These are phyloP conservation scores for Corvus hawaiiensis DNA, from an alignment of 2,113 vertebrate genomes.

Conservation along the genomic window DNA sequence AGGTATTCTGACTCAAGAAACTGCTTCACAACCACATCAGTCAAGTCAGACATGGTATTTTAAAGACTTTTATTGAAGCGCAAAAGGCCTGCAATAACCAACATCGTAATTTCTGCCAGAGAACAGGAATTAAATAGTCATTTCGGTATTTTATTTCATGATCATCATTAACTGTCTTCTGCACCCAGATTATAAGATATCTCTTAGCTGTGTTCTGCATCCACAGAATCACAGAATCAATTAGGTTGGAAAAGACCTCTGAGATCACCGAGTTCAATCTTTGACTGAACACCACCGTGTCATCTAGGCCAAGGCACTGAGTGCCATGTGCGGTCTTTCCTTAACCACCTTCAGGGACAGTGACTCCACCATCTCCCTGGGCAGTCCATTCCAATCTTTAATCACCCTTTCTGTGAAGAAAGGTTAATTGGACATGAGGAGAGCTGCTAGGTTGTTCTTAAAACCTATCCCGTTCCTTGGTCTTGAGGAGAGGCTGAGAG, in stretches of 20 bases:
- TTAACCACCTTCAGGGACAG: background rate
- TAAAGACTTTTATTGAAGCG: background rate
- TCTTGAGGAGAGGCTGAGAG: background rate
- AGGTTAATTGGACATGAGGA: background rate
- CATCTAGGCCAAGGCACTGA: background rate
- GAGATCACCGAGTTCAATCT: background rate
- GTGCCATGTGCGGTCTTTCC: background rate
- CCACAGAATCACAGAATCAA: background rate
- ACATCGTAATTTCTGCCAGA: background rate
- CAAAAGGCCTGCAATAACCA: background rate
- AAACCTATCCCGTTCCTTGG: fast-evolving
- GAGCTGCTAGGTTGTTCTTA: background rate
- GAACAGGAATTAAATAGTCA: background rate
- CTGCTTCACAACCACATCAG: background rate
- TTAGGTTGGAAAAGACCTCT: background rate
- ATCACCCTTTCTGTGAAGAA: background rate
- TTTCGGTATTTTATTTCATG: slow-evolving; percentile 5
- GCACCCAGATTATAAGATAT: background rate
- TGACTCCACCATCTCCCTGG: background rate
- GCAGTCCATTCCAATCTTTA: background rate
- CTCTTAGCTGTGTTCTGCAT: background rate
- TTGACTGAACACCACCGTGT: background rate
- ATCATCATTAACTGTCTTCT: background rate
- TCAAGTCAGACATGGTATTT: background rate
- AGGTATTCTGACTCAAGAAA: background rate